Conservation (phyloP, 2,113 vertebrate species). For the Nibea albiflora region DNA sequence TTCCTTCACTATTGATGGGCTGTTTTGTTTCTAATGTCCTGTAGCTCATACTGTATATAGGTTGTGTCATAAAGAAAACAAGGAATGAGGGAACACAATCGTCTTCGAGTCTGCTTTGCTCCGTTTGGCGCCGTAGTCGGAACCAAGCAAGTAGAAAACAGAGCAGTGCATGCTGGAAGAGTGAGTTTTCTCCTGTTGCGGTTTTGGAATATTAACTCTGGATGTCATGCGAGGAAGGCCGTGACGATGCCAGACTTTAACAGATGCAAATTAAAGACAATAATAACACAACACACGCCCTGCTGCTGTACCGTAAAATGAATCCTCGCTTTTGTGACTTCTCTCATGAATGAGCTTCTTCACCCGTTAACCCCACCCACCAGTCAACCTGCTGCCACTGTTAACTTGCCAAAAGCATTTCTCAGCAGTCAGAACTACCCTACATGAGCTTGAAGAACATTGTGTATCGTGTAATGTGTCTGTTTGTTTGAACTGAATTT, state of each 20-base stretch:
- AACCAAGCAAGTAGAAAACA: conserved; percentile 30
- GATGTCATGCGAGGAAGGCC: conserved; percentile 14
- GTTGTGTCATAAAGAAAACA: conserved; percentile 24
- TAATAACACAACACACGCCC: conserved; percentile 1
- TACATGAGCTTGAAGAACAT: conserved; percentile 70
- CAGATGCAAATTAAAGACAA: conserved; percentile 51
- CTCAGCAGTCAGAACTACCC: conserved; percentile 54
- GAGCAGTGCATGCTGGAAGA: conserved; percentile 58
- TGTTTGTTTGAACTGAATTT: conserved; percentile 37
- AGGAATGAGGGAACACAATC: conserved; percentile 38
- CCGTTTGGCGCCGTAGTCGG: conserved; percentile 31
- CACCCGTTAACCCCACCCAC: conserved; percentile 24
- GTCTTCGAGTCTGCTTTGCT: conserved; percentile 38
- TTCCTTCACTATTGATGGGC: conserved; percentile 41
- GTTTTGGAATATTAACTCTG: conserved; percentile 33
- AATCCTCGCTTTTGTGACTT: conserved; percentile 47
- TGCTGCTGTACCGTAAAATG: conserved; percentile 39
- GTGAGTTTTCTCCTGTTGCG: conserved; percentile 1
- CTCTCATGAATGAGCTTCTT: conserved; percentile 34
- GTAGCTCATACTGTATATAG: conserved; percentile 45
- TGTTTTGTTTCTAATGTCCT: conserved; percentile 49
- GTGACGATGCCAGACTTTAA: conserved; percentile 29
- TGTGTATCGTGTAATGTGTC: conserved; percentile 57
- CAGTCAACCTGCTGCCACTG: conserved; percentile 52
- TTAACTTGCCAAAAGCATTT: conserved; percentile 75